Percentiles rank a stretch among this genome's conserved stretches.
phyloP scores from a whole-genome alignment of 2,888 invertebrate genomes.

The Seira musarum region DNA sequence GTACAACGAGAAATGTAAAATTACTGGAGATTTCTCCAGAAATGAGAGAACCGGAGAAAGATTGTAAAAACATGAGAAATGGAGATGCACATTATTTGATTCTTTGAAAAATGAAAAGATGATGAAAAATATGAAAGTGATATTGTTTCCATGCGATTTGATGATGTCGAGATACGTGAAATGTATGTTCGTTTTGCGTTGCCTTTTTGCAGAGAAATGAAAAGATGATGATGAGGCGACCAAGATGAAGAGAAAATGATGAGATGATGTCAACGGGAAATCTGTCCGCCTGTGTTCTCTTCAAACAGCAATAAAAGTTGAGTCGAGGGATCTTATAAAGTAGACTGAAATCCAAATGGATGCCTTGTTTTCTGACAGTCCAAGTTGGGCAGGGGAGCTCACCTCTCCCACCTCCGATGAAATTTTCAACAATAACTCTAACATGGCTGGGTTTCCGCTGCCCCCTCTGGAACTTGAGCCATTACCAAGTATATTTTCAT shows the following conservation, averaged over 20 bases:
- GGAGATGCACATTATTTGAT: no score
- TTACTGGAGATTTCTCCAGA: no score
- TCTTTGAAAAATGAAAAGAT: no score
- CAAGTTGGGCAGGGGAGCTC: conserved; percentile 69
- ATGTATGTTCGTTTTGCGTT: no score
- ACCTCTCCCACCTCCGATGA: conserved; percentile 68
- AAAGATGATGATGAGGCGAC: neutral
- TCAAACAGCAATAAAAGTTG: neutral
- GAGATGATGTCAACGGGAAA: conserved; percentile 29
- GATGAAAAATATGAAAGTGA: no score
- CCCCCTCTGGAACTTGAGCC: conserved; percentile 90
- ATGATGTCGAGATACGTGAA: no score
- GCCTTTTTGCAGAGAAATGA: neutral
- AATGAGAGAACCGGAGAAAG: no score
- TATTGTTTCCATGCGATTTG: no score
- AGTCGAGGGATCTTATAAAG: conserved; percentile 21
- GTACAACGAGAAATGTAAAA: no score
- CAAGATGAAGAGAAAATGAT: no score
- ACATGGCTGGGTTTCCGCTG: conserved; percentile 88
- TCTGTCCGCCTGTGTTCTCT: conserved; percentile 10
- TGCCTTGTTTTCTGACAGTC: conserved; percentile 69
- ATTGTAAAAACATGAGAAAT: no score
- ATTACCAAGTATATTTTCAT: conserved; percentile 85
- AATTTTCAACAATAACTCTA: conserved; percentile 76
- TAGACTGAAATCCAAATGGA: conserved; percentile 65